These are phyloP conservation scores for Plebejus argus DNA, from an alignment of 2,888 invertebrate genomes.

Conservation along the genomic window DNA sequence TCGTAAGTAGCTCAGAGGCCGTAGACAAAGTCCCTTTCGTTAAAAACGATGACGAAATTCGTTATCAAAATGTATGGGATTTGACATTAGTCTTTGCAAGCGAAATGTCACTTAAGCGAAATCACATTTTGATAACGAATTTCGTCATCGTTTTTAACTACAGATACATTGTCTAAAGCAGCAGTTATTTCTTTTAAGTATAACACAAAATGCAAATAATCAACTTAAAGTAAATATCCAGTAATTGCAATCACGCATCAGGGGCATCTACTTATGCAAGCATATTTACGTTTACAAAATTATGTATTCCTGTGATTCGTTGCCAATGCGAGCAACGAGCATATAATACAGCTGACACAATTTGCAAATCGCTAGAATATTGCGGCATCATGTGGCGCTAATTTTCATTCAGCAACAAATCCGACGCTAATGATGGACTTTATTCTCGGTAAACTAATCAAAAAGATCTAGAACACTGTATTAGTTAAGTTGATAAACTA, in stretches of 20 bases:
- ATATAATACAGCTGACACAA: conserved; percentile 20
- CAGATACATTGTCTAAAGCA: no score
- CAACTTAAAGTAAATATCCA: background rate
- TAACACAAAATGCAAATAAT: background rate
- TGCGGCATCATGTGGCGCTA: conserved; percentile 3
- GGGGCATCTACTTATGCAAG: conserved; percentile 10
- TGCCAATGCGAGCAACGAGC: conserved; percentile 8
- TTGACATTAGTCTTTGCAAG: no score
- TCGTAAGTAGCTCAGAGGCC: no score
- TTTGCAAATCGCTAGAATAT: conserved; percentile 2
- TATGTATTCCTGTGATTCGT: conserved; percentile 8
- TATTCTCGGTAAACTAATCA: no score
- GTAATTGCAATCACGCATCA: conserved; percentile 2
- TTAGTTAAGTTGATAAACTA: no score
- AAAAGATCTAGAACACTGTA: no score
- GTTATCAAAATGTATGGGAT: no score
- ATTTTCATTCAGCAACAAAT: conserved; percentile 25
- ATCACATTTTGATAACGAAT: no score
- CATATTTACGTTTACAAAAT: conserved; percentile 23
- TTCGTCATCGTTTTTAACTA: no score
- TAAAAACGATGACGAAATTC: no score
- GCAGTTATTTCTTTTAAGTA: background rate
- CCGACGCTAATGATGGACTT: background rate
- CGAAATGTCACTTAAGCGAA: no score
- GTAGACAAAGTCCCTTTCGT: no score